Evolutionary conservation across 30 jellyfish, hydroid and myxozoan genomes (phyloP), one percentile per base, ranked within the genome.

Genomic region (Clytia hemisphaerica): DNA sequence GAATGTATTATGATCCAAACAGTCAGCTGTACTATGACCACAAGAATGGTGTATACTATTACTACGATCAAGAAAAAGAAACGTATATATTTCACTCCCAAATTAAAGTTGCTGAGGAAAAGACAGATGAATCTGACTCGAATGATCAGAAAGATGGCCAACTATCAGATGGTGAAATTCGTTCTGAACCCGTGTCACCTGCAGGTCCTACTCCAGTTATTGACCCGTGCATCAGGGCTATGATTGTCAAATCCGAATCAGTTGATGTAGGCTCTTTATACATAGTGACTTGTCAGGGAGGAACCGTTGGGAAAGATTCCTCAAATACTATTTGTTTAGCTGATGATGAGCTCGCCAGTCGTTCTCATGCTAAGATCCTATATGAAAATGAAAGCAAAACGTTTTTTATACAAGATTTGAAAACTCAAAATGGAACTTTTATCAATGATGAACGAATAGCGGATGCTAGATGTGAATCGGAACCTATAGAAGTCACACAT

Each of bases 1-100:
- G 80, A 37, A 87, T 87, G 97, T 87, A 87, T 62, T 87, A 87
- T 69, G 97, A 87, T 61, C 94, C 94, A 0, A 16, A 74, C 12
- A 68, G 94, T 14, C 78, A 61, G 54, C 72, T 87, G 22, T 87
- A 76, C 69, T 87, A 87, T 54, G 97, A 87, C 53, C 80, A 87
- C 68, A 93, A 87, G 48, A 87, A 79, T 62, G 97, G 97, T 24
- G 73, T 79, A n/a, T 87, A 87, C 55, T 87, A 87, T 60, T 61
- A 73, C 38, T 87, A 61, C 72, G 97, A 87, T 51, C 31, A 35
- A 12, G 88, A 64, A 16, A 75, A 65, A 38, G 72, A 73, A 21
- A 78, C 78, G 32, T 79, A 59, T 60, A 77, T 79, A 21, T 87
- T 87, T 60, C 83, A 87, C 64, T 79, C 94, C 4, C 97, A 87